A percentile compares a stretch with the other conserved stretches of the same genome.
Evolutionary conservation across 2,888 invertebrate species (phyloP).

Genomic region (Caenorhabditis uteleia): DNA sequence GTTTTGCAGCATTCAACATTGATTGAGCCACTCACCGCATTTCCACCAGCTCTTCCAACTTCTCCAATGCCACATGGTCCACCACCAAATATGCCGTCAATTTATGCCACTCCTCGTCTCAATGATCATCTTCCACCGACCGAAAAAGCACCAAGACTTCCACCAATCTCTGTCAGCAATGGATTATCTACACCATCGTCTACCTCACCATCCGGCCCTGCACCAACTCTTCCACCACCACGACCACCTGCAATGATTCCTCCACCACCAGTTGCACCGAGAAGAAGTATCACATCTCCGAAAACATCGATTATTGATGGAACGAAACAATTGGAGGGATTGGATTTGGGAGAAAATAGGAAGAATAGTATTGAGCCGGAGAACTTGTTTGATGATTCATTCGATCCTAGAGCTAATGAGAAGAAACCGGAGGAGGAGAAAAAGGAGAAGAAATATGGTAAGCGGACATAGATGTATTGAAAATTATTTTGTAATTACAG

Average conservation of each 20-base stretch:
- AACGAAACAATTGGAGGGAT: slow-evolving; percentile 15
- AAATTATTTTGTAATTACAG: slow-evolving; percentile 8
- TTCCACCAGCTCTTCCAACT: slow-evolving; percentile 75
- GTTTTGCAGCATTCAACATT: slow-evolving; percentile 2
- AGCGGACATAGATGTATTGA: neutral
- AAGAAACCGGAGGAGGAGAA: slow-evolving; percentile 66
- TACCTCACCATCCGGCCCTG: slow-evolving; percentile 24
- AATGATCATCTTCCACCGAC: slow-evolving; percentile 29
- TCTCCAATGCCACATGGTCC: slow-evolving; percentile 40
- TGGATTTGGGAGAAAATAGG: slow-evolving; percentile 17
- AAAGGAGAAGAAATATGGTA: slow-evolving; percentile 1
- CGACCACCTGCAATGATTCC: slow-evolving; percentile 36
- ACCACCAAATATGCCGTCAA: slow-evolving; percentile 22
- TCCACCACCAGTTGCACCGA: slow-evolving; percentile 47
- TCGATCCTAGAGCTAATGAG: slow-evolving; percentile 87
- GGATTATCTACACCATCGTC: neutral
- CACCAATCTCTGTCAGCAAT: slow-evolving; percentile 15
- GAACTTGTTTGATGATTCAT: slow-evolving; percentile 73
- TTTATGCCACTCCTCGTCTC: slow-evolving; percentile 22
- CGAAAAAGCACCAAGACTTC: slow-evolving; percentile 29
- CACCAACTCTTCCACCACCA: slow-evolving; percentile 40
- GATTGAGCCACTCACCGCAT: slow-evolving; percentile 58
- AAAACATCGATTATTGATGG: slow-evolving; percentile 15
- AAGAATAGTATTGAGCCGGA: slow-evolving; percentile 75
- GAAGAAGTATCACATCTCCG: slow-evolving; percentile 14